Base-by-base conservation (phyloP, 2,797 vertebrate genomes). In the Chelon auratus region DNA sequence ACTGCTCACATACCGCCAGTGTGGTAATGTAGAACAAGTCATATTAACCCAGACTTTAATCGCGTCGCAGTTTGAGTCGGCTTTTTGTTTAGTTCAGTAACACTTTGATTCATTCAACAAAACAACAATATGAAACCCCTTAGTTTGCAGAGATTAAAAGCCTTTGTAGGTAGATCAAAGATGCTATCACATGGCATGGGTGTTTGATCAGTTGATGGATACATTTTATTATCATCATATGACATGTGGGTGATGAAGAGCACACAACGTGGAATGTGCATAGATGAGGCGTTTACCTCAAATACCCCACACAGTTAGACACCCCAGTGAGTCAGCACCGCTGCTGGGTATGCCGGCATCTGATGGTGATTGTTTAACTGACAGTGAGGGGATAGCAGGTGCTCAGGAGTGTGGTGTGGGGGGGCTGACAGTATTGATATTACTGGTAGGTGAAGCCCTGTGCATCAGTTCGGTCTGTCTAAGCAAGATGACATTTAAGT, bases 101-200 rank as follows among this genome's bases (percentile, higher is more conserved):
- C 77, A 82, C 92, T 92, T 93, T 93, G 90, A 93, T 93, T 93
- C 89, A 93, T 93, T 93, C 89, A 91, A 56, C 72, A 89, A 83
- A 80, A 77, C 62, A 87, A 75, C 83, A 84, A 84, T 77, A 71
- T 71, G 85, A 87, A 91, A 91, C 85, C 61, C 50, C 61, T 86
- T 57, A 20, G 54, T 56, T 50, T 68, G 70, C 72, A 67, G 60
- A 77, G 40, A 68, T 67, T 72, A 73, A 84, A 80, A 62, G 2
- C 36, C 43, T 70, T 37, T 2, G 56, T 56, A 64, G 78, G 56
- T 48, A 52, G 68, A 89, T 85, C 61, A 88, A 82, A 84, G 40
- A 53, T 77, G 36, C 22, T 8, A n/a, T 17, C 12, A 43, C 51
- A 37, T 33, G 24, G 47, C 45, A 45, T 60, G 24, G 7, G 11